These are phyloP conservation scores for Scartelaos histophorus DNA, from an alignment of 2,113 vertebrate species.

Conservation along the genomic window DNA sequence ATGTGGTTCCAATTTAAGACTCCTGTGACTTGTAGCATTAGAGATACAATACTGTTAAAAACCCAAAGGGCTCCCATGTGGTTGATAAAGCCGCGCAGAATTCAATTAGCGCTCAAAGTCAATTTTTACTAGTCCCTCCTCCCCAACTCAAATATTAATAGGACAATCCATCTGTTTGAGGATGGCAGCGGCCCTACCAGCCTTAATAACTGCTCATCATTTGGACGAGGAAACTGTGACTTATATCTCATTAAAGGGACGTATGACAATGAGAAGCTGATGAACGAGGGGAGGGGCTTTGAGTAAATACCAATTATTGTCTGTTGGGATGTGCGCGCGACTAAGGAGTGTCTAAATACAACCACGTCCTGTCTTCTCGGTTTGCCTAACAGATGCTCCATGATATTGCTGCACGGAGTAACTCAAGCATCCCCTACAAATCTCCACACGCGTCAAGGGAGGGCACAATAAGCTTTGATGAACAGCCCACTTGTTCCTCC, in stretches of 20 bases:
- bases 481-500: not conserved
- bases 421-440: conserved; percentile 30
- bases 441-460: conserved; percentile 23
- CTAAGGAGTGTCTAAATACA: conserved; percentile 39
- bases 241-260: conserved; percentile 59
- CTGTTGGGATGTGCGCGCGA: conserved; percentile 22
- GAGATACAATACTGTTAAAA: conserved; percentile 19
- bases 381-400: conserved; percentile 40
- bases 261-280: conserved; percentile 27
- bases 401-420: conserved; percentile 15
- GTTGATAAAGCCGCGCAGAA: conserved; percentile 46
- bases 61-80: conserved; percentile 20
- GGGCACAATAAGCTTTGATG: conserved; percentile 23
- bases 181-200: conserved; percentile 47
- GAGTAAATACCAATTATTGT: conserved; percentile 36
- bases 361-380: conserved; percentile 37
- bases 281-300: conserved; percentile 18
- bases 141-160: conserved; percentile 66
- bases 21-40: conserved; percentile 11
- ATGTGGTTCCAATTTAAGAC: not conserved
- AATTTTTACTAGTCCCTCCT: conserved; percentile 51
- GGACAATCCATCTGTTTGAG: conserved; percentile 66
- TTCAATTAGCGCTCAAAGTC: conserved; percentile 60
- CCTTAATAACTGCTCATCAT: conserved; percentile 66
- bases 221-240: conserved; percentile 60